These are phyloP conservation scores for Sceloporus undulatus DNA, from an alignment of 2,113 vertebrate genomes.

Conservation along the genomic window DNA sequence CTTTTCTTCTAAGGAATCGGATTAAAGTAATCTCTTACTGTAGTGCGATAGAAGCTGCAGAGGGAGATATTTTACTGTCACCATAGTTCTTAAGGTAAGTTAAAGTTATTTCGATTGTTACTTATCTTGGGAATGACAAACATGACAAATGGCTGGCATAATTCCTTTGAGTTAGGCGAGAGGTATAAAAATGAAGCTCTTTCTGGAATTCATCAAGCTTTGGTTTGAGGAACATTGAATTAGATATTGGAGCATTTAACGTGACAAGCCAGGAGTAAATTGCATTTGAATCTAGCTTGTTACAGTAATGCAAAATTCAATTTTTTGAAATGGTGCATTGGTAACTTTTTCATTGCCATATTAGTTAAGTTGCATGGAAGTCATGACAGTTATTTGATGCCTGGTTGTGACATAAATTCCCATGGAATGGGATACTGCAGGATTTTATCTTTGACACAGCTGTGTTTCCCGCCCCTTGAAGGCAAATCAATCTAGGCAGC, in stretches of 20 bases:
- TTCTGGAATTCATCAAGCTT: conserved; percentile 71
- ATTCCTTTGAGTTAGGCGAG: conserved; percentile 73
- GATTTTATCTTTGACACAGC: conserved; percentile 45
- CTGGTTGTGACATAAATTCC: conserved; percentile 57
- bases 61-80: conserved; percentile 63
- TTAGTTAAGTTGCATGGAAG: conserved; percentile 35
- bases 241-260: conserved; percentile 71
- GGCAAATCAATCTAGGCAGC: neutral
- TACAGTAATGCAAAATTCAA: conserved; percentile 45
- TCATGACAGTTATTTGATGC: conserved; percentile 62
- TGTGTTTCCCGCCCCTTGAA: neutral
- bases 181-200: conserved; percentile 65
- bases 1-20: conserved; percentile 69
- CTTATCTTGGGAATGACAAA: conserved; percentile 68
- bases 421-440: neutral
- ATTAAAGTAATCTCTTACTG: conserved; percentile 70
- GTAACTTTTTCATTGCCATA: conserved; percentile 47
- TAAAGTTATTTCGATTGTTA: conserved; percentile 70
- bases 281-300: conserved; percentile 69
- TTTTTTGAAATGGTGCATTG: conserved; percentile 43
- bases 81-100: conserved; percentile 66
- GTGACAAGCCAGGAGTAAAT: conserved; percentile 71
- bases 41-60: conserved; percentile 38
- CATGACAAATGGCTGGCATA: conserved; percentile 75
- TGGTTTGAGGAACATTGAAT: conserved; percentile 62